phyloP scores from a whole-genome alignment of 2,113 vertebrate species.

The Serilophus lunatus region DNA sequence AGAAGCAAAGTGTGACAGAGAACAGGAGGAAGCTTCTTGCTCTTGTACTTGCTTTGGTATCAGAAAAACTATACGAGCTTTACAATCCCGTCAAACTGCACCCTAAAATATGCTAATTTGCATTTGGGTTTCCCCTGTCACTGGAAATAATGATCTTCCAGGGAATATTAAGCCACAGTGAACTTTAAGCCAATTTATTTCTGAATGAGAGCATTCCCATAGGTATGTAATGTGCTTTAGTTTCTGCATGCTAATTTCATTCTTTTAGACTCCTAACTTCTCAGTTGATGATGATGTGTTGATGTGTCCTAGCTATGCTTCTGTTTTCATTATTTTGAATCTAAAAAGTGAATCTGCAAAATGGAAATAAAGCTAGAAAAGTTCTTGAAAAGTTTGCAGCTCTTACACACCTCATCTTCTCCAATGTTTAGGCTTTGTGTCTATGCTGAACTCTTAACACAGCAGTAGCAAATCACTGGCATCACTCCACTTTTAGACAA shows the following conservation, averaged over 20 bases:
- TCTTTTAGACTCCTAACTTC: background rate
- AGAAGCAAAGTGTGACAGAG: background rate
- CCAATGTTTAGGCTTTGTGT: too few relatives aligned
- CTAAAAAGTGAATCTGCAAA: background rate
- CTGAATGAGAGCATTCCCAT: slow-evolving; percentile 7
- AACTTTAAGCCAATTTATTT: slow-evolving; percentile 51
- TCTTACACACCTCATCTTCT: background rate
- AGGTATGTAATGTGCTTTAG: background rate
- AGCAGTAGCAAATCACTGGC: background rate
- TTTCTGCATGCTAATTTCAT: background rate
- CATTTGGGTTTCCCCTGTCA: background rate
- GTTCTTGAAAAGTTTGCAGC: background rate
- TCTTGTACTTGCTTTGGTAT: background rate
- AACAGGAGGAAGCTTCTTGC: background rate
- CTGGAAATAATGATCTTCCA: background rate
- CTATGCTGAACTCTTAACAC: background rate
- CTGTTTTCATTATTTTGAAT: background rate
- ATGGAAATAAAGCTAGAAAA: background rate
- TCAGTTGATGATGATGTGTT: background rate
- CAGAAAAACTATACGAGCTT: background rate
- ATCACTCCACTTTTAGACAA: rapidly evolving
- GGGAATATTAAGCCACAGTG: slow-evolving; percentile 7
- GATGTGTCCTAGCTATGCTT: background rate
- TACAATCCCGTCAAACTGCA: background rate
- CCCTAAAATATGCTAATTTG: slow-evolving; percentile 23